Evolutionary conservation across 1,140 invertebrate genomes (phyloP).

Genomic region (Thaumatotibia leucotreta): DNA sequence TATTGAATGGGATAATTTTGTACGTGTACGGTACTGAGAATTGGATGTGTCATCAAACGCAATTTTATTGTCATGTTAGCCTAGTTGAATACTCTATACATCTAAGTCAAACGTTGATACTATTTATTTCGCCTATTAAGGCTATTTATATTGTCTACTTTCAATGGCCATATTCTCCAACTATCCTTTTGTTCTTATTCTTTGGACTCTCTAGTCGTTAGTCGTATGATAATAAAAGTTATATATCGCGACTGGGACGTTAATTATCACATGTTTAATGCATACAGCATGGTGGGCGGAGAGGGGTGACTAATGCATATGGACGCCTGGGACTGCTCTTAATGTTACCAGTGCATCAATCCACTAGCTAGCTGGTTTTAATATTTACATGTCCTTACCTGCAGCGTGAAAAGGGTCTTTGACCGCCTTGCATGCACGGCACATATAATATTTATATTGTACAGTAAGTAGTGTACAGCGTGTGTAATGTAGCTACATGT

Average conservation of each 20-base stretch:
- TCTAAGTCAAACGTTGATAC: neutral
- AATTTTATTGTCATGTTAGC: neutral
- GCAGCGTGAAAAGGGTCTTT: neutral
- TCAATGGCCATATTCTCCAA: neutral
- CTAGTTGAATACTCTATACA: neutral
- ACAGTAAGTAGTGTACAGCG: neutral
- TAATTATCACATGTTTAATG: constrained; percentile 7
- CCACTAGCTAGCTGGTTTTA: neutral
- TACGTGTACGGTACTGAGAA: neutral
- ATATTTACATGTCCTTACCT: neutral
- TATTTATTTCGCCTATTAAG: neutral
- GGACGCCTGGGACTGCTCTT: neutral
- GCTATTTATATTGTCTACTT: neutral
- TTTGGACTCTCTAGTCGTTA: neutral
- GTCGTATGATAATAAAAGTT: neutral
- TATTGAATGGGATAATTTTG: constrained; percentile 1
- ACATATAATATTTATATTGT: neutral
- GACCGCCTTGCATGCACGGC: neutral
- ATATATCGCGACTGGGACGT: neutral
- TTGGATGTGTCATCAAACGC: neutral
- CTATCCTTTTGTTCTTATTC: neutral
- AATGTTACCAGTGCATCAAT: neutral
- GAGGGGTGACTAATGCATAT: neutral
- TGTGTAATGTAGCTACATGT: neutral
- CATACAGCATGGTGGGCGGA: neutral